Conservation (phyloP, 2,113 vertebrate species). For the Sinocyclocheilus rhinocerous region DNA sequence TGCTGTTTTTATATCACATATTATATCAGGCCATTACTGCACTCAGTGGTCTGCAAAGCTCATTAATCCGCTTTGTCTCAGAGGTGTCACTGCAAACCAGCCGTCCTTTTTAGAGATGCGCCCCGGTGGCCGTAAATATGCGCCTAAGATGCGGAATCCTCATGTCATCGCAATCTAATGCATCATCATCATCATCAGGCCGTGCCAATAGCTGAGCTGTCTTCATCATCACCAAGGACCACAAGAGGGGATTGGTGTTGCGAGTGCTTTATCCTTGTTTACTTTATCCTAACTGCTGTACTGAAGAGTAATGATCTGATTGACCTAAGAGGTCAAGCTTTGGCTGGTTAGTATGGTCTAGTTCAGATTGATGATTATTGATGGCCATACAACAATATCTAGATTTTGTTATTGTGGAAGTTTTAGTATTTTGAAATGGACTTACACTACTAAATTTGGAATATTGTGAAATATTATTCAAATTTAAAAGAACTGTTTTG, state of each 20-base stretch:
- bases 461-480: no score
- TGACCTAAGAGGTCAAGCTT: conserved; percentile 13
- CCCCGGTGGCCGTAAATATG: conserved; percentile 64
- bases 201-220: not conserved
- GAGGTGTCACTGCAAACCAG: conserved; percentile 55
- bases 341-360: not conserved
- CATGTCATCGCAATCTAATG: conserved; percentile 53
- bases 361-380: not conserved
- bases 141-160: not conserved
- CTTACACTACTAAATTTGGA: no score
- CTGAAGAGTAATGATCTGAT: conserved; percentile 41
- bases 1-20: conserved; percentile 63
- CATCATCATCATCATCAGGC: conserved; percentile 63
- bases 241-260: not conserved
- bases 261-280: not conserved
- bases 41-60: conserved; percentile 35
- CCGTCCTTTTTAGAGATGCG: conserved; percentile 40
- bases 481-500: no score
- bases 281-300: not conserved
- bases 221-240: conserved; percentile 63
- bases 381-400: no score
- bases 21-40: conserved; percentile 59
- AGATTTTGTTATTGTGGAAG: no score
- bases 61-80: conserved; percentile 66
- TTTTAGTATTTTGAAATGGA: no score